Conservation (phyloP, 2,113 vertebrate genomes). For the Nestor notabilis region DNA sequence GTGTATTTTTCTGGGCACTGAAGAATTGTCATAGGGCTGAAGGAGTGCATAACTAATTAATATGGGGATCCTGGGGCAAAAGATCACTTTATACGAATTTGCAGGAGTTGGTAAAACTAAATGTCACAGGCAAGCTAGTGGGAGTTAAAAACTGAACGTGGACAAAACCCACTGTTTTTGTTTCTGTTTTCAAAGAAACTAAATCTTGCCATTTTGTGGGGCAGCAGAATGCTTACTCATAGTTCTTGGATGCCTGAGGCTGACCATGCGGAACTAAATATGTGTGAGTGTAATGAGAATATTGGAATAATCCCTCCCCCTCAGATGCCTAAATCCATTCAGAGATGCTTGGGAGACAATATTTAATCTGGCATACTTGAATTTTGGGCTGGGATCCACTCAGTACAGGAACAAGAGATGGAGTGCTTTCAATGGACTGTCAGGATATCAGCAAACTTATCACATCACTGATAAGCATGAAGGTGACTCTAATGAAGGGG, state of each 20-base stretch:
- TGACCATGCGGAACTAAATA: neutral
- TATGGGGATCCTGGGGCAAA: neutral
- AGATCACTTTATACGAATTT: neutral
- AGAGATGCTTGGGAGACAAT: neutral
- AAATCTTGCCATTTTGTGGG: neutral
- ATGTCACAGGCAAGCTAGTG: neutral
- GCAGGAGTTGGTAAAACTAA: slow-evolving; percentile 3
- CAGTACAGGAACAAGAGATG: neutral
- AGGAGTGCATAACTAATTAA: neutral
- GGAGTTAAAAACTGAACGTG: neutral
- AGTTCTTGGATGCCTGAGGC: neutral
- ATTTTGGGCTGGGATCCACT: neutral
- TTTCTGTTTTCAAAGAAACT: neutral
- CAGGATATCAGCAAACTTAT: neutral
- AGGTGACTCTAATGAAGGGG: neutral
- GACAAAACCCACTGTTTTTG: neutral
- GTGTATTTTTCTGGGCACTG: neutral
- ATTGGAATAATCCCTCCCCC: neutral
- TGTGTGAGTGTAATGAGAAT: neutral
- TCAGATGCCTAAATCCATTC: neutral
- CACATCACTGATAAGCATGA: rapidly evolving
- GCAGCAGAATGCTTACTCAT: neutral
- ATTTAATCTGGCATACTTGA: neutral
- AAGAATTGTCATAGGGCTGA: neutral
- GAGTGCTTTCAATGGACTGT: neutral